These are phyloP conservation scores for Muscina levida DNA, from an alignment of 2,888 invertebrate genomes.

Conservation along the genomic window DNA sequence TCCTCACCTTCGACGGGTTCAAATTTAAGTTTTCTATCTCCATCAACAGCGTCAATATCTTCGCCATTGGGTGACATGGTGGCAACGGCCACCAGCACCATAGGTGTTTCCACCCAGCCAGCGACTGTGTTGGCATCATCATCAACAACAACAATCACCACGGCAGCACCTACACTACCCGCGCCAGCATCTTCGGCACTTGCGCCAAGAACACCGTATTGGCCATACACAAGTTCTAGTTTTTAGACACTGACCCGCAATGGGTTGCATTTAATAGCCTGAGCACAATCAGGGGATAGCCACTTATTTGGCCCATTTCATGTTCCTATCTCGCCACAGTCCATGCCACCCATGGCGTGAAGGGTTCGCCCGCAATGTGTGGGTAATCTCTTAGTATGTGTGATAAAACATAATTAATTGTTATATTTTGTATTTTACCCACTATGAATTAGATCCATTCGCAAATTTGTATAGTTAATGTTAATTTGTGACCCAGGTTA, in stretches of 20 bases:
- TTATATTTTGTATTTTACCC: slow-evolving; percentile 40
- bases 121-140: slow-evolving; percentile 44
- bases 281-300: slow-evolving; percentile 28
- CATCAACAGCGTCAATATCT: slow-evolving; percentile 73
- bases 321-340: slow-evolving; percentile 2
- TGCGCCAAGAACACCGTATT: slow-evolving; percentile 77
- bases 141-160: slow-evolving; percentile 40
- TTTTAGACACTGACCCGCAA: slow-evolving; percentile 75
- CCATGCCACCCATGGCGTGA: slow-evolving; percentile 42
- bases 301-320: background rate
- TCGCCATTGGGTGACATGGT: slow-evolving; percentile 69
- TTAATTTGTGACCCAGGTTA: too few species aligned
- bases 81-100: slow-evolving; percentile 48
- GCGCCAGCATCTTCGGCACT: slow-evolving; percentile 64
- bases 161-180: slow-evolving; percentile 41
- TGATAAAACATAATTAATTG: slow-evolving; percentile 47
- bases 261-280: slow-evolving; percentile 76
- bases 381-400: slow-evolving; percentile 24
- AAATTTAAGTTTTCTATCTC: slow-evolving; percentile 70
- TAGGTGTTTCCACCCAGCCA: slow-evolving; percentile 48
- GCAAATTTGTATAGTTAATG: slow-evolving; percentile 12
- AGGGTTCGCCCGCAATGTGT: slow-evolving; percentile 33
- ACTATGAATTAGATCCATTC: slow-evolving; percentile 48
- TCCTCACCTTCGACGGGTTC: slow-evolving; percentile 74
- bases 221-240: slow-evolving; percentile 79